Base-by-base conservation (phyloP, 2,888 invertebrate species). In the Thymelicus sylvestris region DNA sequence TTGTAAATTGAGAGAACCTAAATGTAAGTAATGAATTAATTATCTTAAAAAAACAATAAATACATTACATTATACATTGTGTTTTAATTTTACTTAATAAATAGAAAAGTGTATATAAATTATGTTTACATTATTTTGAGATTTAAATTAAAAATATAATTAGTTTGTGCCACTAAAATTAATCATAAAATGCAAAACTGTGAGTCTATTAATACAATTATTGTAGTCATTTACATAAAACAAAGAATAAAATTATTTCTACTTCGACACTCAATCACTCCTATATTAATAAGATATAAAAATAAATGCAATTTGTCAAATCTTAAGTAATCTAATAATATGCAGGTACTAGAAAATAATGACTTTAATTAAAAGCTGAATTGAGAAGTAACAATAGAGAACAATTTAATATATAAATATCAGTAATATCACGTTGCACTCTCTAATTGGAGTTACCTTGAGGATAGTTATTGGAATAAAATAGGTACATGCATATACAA, bases 401-500 rank as follows among this genome's bases (percentile, higher is more conserved):
- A 62, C 48, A 62, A 24, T 24, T 2, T 1, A 62, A 62, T n/a
- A 10, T 62, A 7, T 19, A 19, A 19, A 19, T 19, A 19, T 19
- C 7, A 10, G 48, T 19, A 19, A 47, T 47, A 24, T 62, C 48
- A 62, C 13, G 62, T 62, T 41, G 44, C 62, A 15, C 31, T 13
- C 10, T 10, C 24, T 62, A 47, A 65, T 55, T 55, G 52, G 59
- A 59, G 59, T 66, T 59, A 52, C 66, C 59, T 60, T 67, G 67
- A 67, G 44, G 48, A 60, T 8, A 60, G 12, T 19, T 48, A 39
- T 67, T 67, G 60, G 67, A 67, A 60, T 48, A 39, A 47, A 47
- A 59, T 66, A n/a, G n/a, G n/a, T n/a, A 59, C 59, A 59, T 50
- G 12, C 19, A 55, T 50, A 62, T 31, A 62, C 61, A 67, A 62